Base-by-base conservation (phyloP, 2,888 invertebrate species). In the Syrphus vitripennis region DNA sequence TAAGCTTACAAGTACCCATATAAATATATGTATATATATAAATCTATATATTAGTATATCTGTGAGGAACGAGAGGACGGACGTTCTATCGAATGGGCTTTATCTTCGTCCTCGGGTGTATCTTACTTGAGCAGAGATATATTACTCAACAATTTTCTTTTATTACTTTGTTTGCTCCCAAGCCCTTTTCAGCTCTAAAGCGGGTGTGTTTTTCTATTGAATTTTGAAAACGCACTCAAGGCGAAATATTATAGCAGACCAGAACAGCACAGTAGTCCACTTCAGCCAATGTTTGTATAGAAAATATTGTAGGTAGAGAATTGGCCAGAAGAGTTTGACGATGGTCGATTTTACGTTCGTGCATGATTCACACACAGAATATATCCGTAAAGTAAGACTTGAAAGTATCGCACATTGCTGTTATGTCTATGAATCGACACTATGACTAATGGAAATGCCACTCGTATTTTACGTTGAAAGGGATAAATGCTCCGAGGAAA, bases 131-230 rank as follows among this genome's bases (percentile, higher is more conserved):
- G 34, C 19, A 57, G 57, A 31, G 19, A 55, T 16, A 57, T 57
- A 57, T 57, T 57, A 57, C 57, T 57, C 57, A 57, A 57, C 57
- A 57, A 57, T 57, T 57, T 57, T 57, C 21, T 57, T 57, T 31
- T 57, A 57, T 34, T 57, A 34, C 57, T 57, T 31, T 57, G 57
- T 57, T 57, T 57, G 34, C 57, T 57, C 29, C 55, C 57, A 34
- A 57, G 57, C 57, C 57, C 31, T 57, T 57, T 57, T 14, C 34
- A 34, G 31, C 21, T 57, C 31, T 34, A 34, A 57, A 57, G 14
- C 31, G 57, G 57, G 34, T 57, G 57, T 57, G 21, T 57, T 19
- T 57, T 31, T 12, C 31, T 19, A 57, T 34, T 31, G 57, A 57
- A 31, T 57, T 57, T 57, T 57, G 12, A 57, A 57, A 57, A 57